Conservation (phyloP, 2,888 invertebrate species). For the Amiota communis region DNA sequence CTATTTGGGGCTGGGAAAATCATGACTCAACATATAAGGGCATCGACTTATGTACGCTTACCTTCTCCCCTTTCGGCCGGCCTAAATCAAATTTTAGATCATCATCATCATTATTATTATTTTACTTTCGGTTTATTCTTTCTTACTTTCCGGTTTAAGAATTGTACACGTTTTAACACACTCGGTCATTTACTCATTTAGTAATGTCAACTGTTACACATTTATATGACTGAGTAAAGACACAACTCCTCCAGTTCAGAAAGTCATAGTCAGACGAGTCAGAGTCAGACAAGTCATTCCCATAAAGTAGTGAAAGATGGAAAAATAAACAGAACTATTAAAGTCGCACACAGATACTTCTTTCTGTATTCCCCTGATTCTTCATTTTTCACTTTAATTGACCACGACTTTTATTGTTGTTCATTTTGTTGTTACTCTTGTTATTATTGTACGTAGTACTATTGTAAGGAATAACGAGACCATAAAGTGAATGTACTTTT, state of each 20-base stretch:
- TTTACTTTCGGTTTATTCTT: constrained; percentile 45
- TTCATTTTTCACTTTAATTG: constrained; percentile 52
- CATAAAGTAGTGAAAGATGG: background rate
- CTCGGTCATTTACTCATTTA: too few relatives aligned
- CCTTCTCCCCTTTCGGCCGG: too few relatives aligned
- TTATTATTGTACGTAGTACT: background rate
- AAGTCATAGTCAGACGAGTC: too few relatives aligned
- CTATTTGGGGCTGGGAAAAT: constrained; percentile 49
- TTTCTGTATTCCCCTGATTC: background rate
- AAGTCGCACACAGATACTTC: background rate
- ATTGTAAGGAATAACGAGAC: background rate
- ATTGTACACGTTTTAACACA: too few relatives aligned
- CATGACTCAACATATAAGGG: constrained; percentile 51
- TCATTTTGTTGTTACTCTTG: background rate
- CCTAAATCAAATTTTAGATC: background rate
- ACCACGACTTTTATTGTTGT: constrained; percentile 40
- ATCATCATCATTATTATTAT: constrained; percentile 1
- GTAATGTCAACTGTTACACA: constrained; percentile 27
- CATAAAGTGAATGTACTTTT: constrained; percentile 25
- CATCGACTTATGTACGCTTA: too few relatives aligned
- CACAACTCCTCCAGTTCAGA: background rate
- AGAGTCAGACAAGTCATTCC: background rate
- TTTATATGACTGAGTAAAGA: background rate
- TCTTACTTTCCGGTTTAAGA: constrained; percentile 37
- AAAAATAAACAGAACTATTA: constrained; percentile 1